Conservation (phyloP, 2,888 invertebrate species). For the Cephalotes varians region DNA sequence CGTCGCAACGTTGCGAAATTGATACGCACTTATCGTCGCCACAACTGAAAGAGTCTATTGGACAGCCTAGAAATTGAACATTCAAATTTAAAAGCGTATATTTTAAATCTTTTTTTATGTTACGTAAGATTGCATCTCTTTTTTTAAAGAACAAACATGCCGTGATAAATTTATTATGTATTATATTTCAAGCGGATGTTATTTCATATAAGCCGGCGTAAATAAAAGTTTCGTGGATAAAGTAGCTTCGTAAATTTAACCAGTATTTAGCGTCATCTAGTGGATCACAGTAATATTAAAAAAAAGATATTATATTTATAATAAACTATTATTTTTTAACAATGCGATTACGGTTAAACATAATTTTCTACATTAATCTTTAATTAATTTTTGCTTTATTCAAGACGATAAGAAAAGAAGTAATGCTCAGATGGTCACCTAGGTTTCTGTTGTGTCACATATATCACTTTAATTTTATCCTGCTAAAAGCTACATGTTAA, state of each 20-base stretch:
- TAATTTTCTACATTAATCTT: not conserved
- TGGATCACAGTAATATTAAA: not conserved
- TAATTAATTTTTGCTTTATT: not conserved
- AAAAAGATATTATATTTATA: not conserved
- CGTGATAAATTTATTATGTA: not conserved
- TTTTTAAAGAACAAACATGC: not conserved
- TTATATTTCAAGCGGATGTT: not conserved
- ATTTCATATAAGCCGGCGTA: not conserved
- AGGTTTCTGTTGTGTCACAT: constrained; percentile 5
- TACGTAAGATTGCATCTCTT: not conserved
- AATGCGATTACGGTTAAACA: not conserved
- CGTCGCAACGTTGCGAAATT: constrained; percentile 91
- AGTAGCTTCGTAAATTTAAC: constrained; percentile 18
- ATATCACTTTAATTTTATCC: not conserved
- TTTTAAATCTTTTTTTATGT: not conserved
- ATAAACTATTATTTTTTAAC: not conserved
- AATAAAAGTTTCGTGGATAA: constrained; percentile 36
- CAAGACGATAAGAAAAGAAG: not conserved
- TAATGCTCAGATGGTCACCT: constrained; percentile 14
- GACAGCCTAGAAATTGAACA: constrained; percentile 88
- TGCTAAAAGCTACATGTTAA: not conserved
- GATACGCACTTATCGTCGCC: constrained; percentile 90
- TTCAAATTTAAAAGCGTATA: not conserved
- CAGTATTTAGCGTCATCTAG: constrained; percentile 50
- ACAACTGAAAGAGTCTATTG: constrained; percentile 89